phyloP scores from a whole-genome alignment of 2,113 vertebrate genomes.

The Probosciger aterrimus region DNA sequence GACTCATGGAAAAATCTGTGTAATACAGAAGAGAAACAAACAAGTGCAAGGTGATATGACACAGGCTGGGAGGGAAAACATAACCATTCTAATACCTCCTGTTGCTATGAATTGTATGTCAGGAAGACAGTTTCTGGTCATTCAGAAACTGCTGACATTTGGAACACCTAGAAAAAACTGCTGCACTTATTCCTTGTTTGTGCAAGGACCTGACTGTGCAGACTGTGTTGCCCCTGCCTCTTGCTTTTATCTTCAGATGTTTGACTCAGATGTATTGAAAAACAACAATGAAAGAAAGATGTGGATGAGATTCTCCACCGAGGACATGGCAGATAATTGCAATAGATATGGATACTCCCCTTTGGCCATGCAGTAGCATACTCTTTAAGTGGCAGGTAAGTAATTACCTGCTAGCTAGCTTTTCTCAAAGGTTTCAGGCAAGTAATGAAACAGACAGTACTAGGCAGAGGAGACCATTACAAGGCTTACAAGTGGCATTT shows the following conservation, averaged over 20 bases:
- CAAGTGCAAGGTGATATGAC: neutral
- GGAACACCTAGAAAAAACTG: neutral
- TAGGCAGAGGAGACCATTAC: neutral
- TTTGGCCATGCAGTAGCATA: neutral
- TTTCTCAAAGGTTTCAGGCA: neutral
- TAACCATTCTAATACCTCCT: neutral
- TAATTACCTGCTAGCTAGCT: neutral
- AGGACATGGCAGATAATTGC: neutral
- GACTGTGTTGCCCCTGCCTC: neutral
- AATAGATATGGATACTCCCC: neutral
- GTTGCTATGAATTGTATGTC: neutral
- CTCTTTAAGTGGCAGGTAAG: neutral
- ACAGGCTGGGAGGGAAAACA: neutral
- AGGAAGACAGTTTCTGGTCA: neutral
- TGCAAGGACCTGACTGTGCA: neutral
- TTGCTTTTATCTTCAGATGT: neutral
- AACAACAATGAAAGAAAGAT: neutral
- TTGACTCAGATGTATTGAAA: neutral
- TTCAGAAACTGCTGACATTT: neutral
- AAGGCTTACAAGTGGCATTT: neutral
- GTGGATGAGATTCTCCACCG: neutral
- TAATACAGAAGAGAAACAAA: neutral
- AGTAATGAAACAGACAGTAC: neutral
- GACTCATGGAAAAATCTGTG: neutral
- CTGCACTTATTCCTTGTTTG: slow-evolving; percentile 6